Conservation (phyloP, 1,140 invertebrate species). For the Aphelinus atriplicis region DNA sequence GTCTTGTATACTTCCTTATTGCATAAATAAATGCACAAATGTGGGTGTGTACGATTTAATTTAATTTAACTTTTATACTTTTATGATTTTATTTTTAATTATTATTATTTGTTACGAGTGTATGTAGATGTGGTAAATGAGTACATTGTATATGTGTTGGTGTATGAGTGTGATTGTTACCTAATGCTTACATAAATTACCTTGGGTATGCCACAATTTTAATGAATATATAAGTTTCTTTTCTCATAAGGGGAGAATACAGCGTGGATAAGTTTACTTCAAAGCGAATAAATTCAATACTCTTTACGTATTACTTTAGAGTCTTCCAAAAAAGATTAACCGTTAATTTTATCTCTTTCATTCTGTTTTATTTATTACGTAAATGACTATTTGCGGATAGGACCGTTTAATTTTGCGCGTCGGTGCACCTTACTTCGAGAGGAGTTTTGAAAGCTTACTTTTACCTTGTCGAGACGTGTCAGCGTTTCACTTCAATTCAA, state of each 20-base stretch:
- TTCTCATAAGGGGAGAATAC: constrained; percentile 35
- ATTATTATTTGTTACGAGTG: constrained; percentile 21
- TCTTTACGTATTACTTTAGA: constrained; percentile 23
- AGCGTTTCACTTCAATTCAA: constrained; percentile 11
- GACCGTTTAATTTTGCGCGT: constrained; percentile 25
- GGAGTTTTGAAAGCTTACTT: constrained; percentile 8
- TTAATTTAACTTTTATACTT: constrained; percentile 33
- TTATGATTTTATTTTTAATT: constrained; percentile 14
- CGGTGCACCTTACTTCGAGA: constrained; percentile 11
- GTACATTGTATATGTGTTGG: not conserved
- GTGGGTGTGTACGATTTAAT: constrained; percentile 16
- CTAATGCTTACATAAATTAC: constrained; percentile 43
- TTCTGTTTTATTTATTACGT: constrained; percentile 10
- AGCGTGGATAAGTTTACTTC: constrained; percentile 38
- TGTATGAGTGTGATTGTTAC: constrained; percentile 23
- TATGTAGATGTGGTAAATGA: not conserved
- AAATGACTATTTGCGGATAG: not conserved
- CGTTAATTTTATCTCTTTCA: constrained; percentile 22
- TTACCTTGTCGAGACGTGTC: constrained; percentile 13
- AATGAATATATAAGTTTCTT: constrained; percentile 39
- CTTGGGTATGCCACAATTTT: constrained; percentile 37
- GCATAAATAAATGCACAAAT: constrained; percentile 26
- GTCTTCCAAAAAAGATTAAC: constrained; percentile 36
- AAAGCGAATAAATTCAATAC: constrained; percentile 38
- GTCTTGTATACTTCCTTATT: constrained; percentile 12